Evolutionary conservation across 2,888 invertebrate species (phyloP).

Genomic region (Allacma fusca): DNA sequence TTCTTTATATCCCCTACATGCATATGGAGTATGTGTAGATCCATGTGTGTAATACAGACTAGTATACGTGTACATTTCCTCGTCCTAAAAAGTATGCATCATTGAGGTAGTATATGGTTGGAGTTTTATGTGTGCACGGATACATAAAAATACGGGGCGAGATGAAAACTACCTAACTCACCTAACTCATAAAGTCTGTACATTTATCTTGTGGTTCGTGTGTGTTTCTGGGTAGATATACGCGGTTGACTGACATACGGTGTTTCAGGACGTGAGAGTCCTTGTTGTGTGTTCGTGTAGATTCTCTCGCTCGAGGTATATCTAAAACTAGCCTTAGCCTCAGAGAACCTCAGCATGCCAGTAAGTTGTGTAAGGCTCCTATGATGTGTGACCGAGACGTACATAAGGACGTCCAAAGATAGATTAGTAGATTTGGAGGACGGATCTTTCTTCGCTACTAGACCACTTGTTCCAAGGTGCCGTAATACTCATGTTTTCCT

Average conservation of each 20-base stretch:
- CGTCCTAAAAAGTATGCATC: background rate
- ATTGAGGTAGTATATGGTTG: slow-evolving; percentile 12
- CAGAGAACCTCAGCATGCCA: too few relatives aligned
- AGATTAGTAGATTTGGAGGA: slow-evolving; percentile 2
- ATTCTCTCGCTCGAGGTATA: background rate
- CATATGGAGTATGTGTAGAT: too few relatives aligned
- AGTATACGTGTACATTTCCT: too few relatives aligned
- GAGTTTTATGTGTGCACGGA: background rate
- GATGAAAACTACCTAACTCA: slow-evolving; percentile 16
- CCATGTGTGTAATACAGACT: too few relatives aligned
- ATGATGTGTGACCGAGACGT: background rate
- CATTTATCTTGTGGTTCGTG: slow-evolving; percentile 8
- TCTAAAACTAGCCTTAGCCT: background rate
- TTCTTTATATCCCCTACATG: background rate
- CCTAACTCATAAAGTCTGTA: slow-evolving; percentile 7
- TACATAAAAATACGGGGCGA: background rate
- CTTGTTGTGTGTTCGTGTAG: slow-evolving; percentile 16
- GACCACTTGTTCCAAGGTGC: slow-evolving; percentile 41
- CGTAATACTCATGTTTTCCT: slow-evolving; percentile 27
- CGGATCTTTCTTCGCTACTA: slow-evolving; percentile 23
- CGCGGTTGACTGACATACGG: background rate
- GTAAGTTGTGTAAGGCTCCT: background rate
- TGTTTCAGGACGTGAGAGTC: slow-evolving; percentile 8
- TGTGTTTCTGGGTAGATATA: background rate
- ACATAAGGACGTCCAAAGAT: slow-evolving; percentile 1